Conservation (phyloP, 2,113 vertebrate species). For the Xerus inauris region DNA sequence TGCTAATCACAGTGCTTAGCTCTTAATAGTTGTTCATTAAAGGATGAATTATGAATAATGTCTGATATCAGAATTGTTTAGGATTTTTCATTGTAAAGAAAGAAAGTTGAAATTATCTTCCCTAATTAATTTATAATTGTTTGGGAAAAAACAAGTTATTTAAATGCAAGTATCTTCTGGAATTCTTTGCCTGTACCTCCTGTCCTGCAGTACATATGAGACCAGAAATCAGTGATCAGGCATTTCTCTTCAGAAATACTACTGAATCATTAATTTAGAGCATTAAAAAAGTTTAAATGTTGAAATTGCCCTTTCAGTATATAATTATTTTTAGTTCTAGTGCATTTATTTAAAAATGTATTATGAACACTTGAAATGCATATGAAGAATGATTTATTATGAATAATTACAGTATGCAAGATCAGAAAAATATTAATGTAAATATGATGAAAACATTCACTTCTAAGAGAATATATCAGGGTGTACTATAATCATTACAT, state of each 20-base stretch:
- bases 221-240: not conserved
- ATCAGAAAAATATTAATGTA: not conserved
- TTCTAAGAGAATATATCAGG: not conserved
- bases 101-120: not conserved
- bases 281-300: not conserved
- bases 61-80: not conserved
- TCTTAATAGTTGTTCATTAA: not conserved
- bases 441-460: not conserved
- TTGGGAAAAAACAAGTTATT: not conserved
- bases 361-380: not conserved
- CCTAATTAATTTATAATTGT: constrained; percentile 11
- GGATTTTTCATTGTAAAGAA: not conserved
- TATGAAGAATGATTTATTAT: not conserved
- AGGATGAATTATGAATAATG: not conserved
- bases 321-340: not conserved
- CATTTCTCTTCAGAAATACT: not conserved
- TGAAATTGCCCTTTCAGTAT: not conserved
- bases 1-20: not conserved
- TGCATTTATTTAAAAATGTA: not conserved
- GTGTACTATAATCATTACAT: not conserved
- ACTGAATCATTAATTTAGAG: not conserved
- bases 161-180: not conserved
- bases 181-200: not conserved
- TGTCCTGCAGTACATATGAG: not conserved
- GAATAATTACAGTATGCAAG: not conserved